Percentiles rank a stretch among this genome's conserved stretches.
phyloP scores from a whole-genome alignment of 37 sponge, comb jelly and placozoan species.

The Oopsacas minuta region DNA sequence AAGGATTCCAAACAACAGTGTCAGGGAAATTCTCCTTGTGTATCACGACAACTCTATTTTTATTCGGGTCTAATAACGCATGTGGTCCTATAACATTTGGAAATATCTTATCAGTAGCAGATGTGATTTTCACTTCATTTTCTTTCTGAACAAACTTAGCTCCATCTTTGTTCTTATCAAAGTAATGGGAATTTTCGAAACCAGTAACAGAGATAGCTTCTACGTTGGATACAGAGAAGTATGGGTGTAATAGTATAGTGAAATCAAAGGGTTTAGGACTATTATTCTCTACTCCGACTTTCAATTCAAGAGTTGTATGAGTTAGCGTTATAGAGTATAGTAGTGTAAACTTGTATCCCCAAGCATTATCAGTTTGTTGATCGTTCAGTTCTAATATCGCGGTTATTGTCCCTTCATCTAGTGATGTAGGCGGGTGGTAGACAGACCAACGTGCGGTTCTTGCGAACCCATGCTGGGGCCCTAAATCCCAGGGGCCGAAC shows the following conservation, averaged over 20 bases:
- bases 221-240: slow-evolving; percentile 58
- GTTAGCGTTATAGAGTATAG: not conserved
- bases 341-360: not conserved
- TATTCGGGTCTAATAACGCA: not conserved
- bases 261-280: slow-evolving; percentile 43
- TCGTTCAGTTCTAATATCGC: slow-evolving; percentile 59
- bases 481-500: slow-evolving; percentile 83
- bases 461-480: slow-evolving; percentile 92
- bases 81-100: not conserved
- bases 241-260: slow-evolving; percentile 76
- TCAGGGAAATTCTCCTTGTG: slow-evolving; percentile 69
- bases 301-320: not conserved
- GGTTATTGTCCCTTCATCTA: slow-evolving; percentile 36
- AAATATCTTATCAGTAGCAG: slow-evolving; percentile 21
- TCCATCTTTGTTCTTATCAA: slow-evolving; percentile 55
- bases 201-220: slow-evolving; percentile 61
- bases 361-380: slow-evolving; percentile 36
- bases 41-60: slow-evolving; percentile 22
- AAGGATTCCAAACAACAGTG: slow-evolving; percentile 93
- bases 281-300: not conserved
- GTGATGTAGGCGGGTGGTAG: slow-evolving; percentile 21
- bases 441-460: slow-evolving; percentile 53
- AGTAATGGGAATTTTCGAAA: slow-evolving; percentile 37
- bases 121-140: not conserved
- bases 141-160: not conserved